Conservation (phyloP, 2,888 invertebrate species). For the Hypercompe scribonia region DNA sequence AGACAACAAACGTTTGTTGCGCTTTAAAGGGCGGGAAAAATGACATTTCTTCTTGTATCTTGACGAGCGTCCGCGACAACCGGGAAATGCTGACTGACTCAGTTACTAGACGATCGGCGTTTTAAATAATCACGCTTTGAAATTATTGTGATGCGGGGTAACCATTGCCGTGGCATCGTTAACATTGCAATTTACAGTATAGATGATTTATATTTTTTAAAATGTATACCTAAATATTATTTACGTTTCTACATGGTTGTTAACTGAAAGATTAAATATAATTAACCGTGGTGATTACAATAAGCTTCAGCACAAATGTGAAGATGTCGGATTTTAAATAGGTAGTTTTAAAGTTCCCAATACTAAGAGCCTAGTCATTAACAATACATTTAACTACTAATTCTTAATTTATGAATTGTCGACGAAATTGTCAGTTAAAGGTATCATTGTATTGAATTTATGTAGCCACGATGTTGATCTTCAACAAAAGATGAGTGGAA, state of each 20-base stretch:
- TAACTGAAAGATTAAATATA: neutral
- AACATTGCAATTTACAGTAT: conserved; percentile 35
- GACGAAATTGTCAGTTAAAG: neutral
- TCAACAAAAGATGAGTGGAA: neutral
- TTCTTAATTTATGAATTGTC: neutral
- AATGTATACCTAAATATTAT: conserved; percentile 14
- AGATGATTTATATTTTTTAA: conserved; percentile 17
- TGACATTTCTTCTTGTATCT: conserved; percentile 50
- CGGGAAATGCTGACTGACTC: conserved; percentile 67
- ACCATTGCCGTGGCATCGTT: conserved; percentile 28
- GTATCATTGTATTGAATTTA: neutral
- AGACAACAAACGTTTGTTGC: conserved; percentile 32
- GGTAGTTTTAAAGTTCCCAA: neutral
- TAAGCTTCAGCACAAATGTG: neutral
- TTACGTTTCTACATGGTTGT: neutral
- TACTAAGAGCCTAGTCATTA: neutral
- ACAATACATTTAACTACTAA: too few species aligned
- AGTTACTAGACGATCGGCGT: conserved; percentile 45
- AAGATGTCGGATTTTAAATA: neutral
- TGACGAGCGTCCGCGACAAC: conserved; percentile 60
- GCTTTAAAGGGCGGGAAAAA: conserved; percentile 52
- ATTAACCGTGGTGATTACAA: neutral
- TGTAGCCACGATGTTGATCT: neutral
- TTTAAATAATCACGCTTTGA: conserved; percentile 58
- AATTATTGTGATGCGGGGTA: conserved; percentile 39